Evolutionary conservation across 2,888 invertebrate genomes (phyloP), one percentile per base, ranked within the genome.

Genomic region (Synergus japonicus): DNA sequence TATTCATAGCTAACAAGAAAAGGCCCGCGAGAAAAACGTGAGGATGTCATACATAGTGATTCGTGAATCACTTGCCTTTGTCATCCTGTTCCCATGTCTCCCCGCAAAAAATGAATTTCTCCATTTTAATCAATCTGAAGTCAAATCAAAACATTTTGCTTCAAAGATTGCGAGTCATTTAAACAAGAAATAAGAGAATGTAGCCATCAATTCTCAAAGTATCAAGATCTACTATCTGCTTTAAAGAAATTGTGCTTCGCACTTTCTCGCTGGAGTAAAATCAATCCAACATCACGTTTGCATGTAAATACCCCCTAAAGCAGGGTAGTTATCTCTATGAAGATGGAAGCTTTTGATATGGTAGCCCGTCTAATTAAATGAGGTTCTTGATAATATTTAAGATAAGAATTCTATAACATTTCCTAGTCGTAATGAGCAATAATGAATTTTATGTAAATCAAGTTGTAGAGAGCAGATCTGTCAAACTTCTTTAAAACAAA

Each of bases 31-130:
- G 73, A 73, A 73, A 73, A 73, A 73, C 73, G 73, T 73, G 73
- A 73, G 73, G 54, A 73, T 73, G 73, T 73, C 73, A 73, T 73
- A 73, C 73, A 73, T 73, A 73, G 73, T 73, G 54, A 73, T 73
- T 73, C 54, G 73, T 73, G 73, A 73, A 73, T 73, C 73, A 73
- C 49, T 73, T 73, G n/a, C 41, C 73, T 73, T 73, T 73, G 73
- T 54, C 73, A 54, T 54, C 46, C 9, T 69, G 54, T 73, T 73
- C 73, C 41, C 73, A 73, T 73, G 73, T 73, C n/a, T n/a, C 73
- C 18, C 54, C 37, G 5, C 54, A 49, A 73, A 73, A 54, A 73
- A 73, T 54, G 37, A 37, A 18, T 73, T 73, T 73, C 73, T 58
- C 54, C 41, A 73, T 73, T 73, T 73, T 54, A 73, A 73, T 73